Evolutionary conservation across 2,888 invertebrate genomes (phyloP).

Genomic region (Halictus ligatus): DNA sequence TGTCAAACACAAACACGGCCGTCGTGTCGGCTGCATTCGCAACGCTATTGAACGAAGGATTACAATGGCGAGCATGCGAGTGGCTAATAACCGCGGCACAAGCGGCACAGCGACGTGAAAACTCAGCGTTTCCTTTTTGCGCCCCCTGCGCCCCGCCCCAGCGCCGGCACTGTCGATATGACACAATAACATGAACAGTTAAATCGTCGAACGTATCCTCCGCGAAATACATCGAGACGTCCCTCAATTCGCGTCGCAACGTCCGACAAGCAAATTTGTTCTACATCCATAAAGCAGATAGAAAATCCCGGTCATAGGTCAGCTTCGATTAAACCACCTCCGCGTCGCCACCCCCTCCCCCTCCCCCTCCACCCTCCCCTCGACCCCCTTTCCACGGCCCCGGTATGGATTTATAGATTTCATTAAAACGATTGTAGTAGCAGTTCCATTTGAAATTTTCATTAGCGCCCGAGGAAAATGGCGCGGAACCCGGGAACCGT

Average conservation of each 20-base stretch:
- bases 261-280: conserved; percentile 30
- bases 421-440: conserved; percentile 43
- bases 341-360: background rate
- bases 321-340: conserved; percentile 42
- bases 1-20: conserved; percentile 9
- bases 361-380: background rate
- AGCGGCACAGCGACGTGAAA: conserved; percentile 17
- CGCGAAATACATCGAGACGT: conserved; percentile 33
- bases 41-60: conserved; percentile 24
- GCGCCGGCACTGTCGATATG: background rate
- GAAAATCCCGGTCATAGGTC: background rate
- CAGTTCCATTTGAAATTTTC: conserved; percentile 51
- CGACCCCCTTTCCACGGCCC: background rate
- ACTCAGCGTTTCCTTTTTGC: conserved; percentile 15
- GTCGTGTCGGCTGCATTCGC: conserved; percentile 7
- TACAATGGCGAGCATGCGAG: conserved; percentile 1
- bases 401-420: conserved; percentile 48
- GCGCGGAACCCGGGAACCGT: too few relatives aligned
- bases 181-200: conserved; percentile 25
- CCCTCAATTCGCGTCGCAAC: conserved; percentile 14
- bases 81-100: conserved; percentile 27
- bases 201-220: conserved; percentile 22
- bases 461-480: conserved; percentile 29
- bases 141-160: background rate
- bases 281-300: conserved; percentile 16